Percentiles rank a stretch among this genome's conserved stretches.
These are phyloP conservation scores for Halcyon leucocephala DNA, from an alignment of 2,797 vertebrate genomes.

Conservation along the genomic window DNA sequence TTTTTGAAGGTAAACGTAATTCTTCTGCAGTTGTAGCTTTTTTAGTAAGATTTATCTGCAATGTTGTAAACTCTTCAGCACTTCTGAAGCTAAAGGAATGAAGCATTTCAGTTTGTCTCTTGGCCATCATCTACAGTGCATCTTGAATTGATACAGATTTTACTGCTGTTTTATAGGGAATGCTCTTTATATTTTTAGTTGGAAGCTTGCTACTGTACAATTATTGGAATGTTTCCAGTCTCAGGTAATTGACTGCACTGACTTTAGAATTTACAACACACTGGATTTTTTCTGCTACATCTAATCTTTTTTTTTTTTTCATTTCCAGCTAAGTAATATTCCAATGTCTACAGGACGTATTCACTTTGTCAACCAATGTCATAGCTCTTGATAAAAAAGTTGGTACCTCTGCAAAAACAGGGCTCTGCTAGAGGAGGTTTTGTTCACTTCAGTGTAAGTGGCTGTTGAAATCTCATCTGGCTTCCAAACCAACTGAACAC, in stretches of 20 bases:
- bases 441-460: background rate
- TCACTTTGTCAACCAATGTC: background rate
- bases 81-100: background rate
- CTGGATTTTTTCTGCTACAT: background rate
- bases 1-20: background rate
- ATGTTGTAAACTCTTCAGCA: background rate
- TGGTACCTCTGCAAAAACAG: background rate
- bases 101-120: background rate
- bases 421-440: background rate
- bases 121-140: background rate
- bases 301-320: accelerated
- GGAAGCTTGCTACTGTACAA: background rate
- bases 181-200: background rate
- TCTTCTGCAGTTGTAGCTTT: background rate
- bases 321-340: background rate
- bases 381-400: background rate
- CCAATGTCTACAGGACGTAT: background rate
- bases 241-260: background rate
- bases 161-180: background rate
- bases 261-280: background rate
- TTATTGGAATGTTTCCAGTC: background rate
- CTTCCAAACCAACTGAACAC: background rate
- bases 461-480: background rate
- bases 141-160: background rate
- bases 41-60: background rate